Evolutionary conservation across 2,113 vertebrate genomes (phyloP).

Genomic region (Etia nguti): DNA sequence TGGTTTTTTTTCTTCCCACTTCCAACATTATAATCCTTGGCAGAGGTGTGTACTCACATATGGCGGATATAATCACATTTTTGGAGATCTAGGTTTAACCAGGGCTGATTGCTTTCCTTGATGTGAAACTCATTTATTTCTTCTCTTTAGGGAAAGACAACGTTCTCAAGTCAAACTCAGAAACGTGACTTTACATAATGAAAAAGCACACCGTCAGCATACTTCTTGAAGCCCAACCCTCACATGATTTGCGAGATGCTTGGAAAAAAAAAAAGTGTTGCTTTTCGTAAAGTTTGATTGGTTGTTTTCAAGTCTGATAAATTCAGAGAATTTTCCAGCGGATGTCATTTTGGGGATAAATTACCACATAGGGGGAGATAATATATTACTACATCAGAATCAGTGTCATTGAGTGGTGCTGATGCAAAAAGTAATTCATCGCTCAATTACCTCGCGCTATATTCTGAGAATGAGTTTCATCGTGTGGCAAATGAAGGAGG

Average conservation of each 20-base stretch:
- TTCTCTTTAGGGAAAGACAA: constrained; percentile 31
- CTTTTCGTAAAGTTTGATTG: neutral
- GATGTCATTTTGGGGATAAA: constrained; percentile 38
- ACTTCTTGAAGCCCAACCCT: neutral
- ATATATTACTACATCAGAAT: constrained; percentile 56
- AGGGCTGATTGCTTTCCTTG: constrained; percentile 38
- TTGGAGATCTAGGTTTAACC: constrained; percentile 25
- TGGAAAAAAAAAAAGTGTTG: rapidly evolving
- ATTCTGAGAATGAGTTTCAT: constrained; percentile 46
- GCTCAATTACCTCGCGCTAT: constrained; percentile 57
- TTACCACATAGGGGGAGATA: constrained; percentile 36
- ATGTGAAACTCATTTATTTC: constrained; percentile 58
- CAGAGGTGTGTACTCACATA: constrained; percentile 47
- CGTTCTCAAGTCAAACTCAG: neutral
- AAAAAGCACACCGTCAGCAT: neutral
- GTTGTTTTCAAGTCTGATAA: neutral
- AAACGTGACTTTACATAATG: constrained; percentile 39
- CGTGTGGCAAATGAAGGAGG: constrained; percentile 47
- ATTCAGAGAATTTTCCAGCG: neutral
- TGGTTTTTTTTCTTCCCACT: neutral
- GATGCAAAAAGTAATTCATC: constrained; percentile 63
- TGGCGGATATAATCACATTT: constrained; percentile 45
- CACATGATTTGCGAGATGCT: neutral
- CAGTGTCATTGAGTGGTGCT: constrained; percentile 48
- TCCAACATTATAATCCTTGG: neutral